Conservation (phyloP, 2,113 vertebrate genomes). For the Lycaon pictus region DNA sequence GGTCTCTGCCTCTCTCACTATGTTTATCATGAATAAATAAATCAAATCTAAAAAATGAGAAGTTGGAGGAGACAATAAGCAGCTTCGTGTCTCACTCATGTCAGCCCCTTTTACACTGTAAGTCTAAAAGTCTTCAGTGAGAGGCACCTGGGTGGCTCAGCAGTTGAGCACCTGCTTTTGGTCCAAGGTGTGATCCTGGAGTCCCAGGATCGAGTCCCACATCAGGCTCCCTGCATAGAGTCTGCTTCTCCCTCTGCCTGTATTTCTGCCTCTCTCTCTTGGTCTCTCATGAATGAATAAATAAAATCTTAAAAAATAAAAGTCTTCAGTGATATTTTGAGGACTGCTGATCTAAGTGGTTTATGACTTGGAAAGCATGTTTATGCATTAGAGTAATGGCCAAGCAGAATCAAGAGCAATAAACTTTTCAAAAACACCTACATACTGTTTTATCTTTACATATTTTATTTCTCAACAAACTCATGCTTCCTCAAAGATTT, state of each 20-base stretch:
- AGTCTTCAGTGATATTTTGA: neutral
- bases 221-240: too few relatives aligned
- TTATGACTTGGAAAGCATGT: neutral
- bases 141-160: too few relatives aligned
- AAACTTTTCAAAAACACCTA: neutral
- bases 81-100: neutral
- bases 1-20: too few relatives aligned
- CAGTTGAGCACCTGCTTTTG: too few relatives aligned
- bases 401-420: neutral
- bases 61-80: neutral
- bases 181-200: too few relatives aligned
- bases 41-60: neutral
- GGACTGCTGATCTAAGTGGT: neutral
- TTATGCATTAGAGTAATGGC: neutral
- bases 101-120: neutral
- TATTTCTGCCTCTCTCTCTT: too few relatives aligned
- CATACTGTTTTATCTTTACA: neutral
- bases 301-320: neutral
- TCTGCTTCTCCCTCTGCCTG: too few relatives aligned
- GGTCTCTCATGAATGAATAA: too few relatives aligned
- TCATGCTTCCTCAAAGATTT: neutral
- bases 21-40: too few relatives aligned
- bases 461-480: slow-evolving; percentile 1
- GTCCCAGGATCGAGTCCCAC: too few relatives aligned
- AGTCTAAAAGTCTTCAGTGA: neutral